phyloP scores from a whole-genome alignment of 1,140 invertebrate species.

The Nasonia longicornis region DNA sequence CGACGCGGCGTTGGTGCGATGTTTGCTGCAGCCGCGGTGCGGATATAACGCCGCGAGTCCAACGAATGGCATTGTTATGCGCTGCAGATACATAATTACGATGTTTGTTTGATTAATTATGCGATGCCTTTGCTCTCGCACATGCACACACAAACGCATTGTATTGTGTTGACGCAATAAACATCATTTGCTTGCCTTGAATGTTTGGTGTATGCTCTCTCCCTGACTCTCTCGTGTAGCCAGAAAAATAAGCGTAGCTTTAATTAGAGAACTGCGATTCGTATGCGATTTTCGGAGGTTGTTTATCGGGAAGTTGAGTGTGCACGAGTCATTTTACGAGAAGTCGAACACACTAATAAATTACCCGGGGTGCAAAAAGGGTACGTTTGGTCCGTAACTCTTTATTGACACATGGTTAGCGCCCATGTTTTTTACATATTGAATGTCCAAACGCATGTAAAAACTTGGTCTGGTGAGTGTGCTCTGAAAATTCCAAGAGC shows the following conservation, averaged over 20 bases:
- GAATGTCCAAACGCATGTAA: too few species aligned
- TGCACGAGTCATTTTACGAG: too few species aligned
- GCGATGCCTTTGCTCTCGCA: not conserved
- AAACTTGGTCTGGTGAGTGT: too few species aligned
- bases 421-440: too few species aligned
- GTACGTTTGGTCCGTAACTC: too few species aligned
- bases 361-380: too few species aligned
- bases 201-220: not conserved
- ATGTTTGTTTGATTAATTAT: not conserved
- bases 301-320: too few species aligned
- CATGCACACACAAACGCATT: not conserved
- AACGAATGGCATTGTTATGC: not conserved
- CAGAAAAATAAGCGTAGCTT: not conserved
- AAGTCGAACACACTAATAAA: too few species aligned
- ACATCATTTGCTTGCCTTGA: not conserved
- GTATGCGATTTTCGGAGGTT: too few species aligned
- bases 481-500: too few species aligned
- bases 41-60: not conserved
- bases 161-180: not conserved
- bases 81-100: not conserved
- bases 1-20: not conserved
- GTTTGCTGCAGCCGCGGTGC: not conserved
- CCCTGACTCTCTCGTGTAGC: too few species aligned
- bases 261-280: not conserved
- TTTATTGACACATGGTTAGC: too few species aligned